Evolutionary conservation across 2,113 vertebrate genomes (phyloP).

Genomic region (Lepidothrix coronata): DNA sequence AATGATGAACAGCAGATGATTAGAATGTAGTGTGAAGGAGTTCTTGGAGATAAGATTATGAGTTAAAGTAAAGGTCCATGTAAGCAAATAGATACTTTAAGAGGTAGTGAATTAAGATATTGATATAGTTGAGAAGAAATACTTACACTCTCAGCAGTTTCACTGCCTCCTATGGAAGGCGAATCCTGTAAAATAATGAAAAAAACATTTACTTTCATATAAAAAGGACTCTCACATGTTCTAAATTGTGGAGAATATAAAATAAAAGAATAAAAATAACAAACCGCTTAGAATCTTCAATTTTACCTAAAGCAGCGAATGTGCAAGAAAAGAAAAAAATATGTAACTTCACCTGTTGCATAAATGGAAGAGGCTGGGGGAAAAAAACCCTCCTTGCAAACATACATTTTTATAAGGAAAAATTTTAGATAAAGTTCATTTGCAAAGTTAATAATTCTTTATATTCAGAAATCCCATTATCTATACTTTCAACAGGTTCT

Average conservation of each 20-base stretch:
- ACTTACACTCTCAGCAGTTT: constrained; percentile 16
- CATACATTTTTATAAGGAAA: background rate
- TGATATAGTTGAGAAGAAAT: background rate
- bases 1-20: background rate
- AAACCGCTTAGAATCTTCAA: background rate
- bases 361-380: background rate
- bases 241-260: background rate
- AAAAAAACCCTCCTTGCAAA: background rate
- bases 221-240: background rate
- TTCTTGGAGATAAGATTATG: background rate
- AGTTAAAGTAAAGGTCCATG: background rate
- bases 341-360: background rate
- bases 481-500: background rate
- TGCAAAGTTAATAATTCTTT: background rate
- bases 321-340: background rate
- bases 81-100: background rate
- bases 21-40: background rate
- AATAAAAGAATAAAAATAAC: background rate
- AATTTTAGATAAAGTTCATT: background rate
- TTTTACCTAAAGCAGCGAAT: background rate
- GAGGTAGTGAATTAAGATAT: background rate
- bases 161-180: background rate
- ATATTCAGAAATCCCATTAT: background rate
- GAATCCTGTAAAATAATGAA: constrained; percentile 40
- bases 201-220: background rate